phyloP scores from a whole-genome alignment of 2,888 invertebrate species.

The Dasysyrphus albostriatus region DNA sequence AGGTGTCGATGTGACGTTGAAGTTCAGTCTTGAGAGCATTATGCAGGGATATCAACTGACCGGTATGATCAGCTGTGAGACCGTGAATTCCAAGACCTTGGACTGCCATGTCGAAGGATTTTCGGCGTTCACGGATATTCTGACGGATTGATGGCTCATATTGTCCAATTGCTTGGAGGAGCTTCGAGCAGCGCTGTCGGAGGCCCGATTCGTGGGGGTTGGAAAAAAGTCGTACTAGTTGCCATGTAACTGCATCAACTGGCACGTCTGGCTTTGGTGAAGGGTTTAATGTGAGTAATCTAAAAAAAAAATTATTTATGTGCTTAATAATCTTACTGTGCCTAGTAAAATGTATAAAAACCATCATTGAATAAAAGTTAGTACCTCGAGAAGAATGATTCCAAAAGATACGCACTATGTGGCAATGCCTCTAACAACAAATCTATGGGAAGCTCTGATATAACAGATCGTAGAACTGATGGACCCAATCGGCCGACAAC shows the following conservation, averaged over 20 bases:
- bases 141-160: slow-evolving; percentile 89
- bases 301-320: no score
- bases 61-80: slow-evolving; percentile 88
- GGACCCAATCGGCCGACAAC: slow-evolving; percentile 92
- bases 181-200: slow-evolving; percentile 86
- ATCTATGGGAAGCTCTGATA: slow-evolving; percentile 93
- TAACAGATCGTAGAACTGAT: slow-evolving; percentile 90
- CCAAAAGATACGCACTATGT: slow-evolving; percentile 93
- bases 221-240: slow-evolving; percentile 91
- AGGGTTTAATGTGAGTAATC: slow-evolving; percentile 82
- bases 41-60: slow-evolving; percentile 90
- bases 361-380: no score
- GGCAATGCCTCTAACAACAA: slow-evolving; percentile 95
- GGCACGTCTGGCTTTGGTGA: slow-evolving; percentile 88
- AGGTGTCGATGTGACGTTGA: slow-evolving; percentile 92
- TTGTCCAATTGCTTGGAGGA: slow-evolving; percentile 86
- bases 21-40: slow-evolving; percentile 93
- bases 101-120: slow-evolving; percentile 92
- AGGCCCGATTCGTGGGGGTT: slow-evolving; percentile 86
- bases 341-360: no score
- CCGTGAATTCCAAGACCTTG: slow-evolving; percentile 95
- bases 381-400: slow-evolving; percentile 92
- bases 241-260: slow-evolving; percentile 93
- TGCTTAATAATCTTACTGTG: no score
- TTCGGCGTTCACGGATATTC: slow-evolving; percentile 87